Evolutionary conservation across 2,888 invertebrate genomes (phyloP).

Genomic region (Tachina lurida): DNA sequence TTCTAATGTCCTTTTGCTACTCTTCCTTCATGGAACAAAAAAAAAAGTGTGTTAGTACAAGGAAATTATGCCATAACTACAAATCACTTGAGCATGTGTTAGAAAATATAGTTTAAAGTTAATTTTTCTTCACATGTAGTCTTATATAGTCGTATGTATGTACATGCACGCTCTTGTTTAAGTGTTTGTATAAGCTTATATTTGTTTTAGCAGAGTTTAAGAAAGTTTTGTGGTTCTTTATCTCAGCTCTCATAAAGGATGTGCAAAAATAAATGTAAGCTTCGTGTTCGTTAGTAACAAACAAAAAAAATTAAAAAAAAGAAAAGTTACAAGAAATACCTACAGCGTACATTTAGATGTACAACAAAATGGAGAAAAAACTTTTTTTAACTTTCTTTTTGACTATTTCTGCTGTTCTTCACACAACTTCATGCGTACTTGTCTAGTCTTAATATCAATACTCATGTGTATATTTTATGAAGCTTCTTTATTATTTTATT

Average conservation of each 20-base stretch:
- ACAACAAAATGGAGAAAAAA: slow-evolving; percentile 23
- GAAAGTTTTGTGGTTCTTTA: slow-evolving; percentile 69
- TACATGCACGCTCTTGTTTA: slow-evolving; percentile 4
- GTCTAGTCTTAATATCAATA: slow-evolving; percentile 49
- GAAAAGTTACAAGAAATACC: slow-evolving; percentile 37
- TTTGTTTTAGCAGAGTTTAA: slow-evolving; percentile 60
- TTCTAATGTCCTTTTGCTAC: background rate
- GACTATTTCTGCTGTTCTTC: slow-evolving; percentile 6
- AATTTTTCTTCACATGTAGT: slow-evolving; percentile 44
- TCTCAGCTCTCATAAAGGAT: slow-evolving; percentile 67
- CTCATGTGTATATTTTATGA: slow-evolving; percentile 29
- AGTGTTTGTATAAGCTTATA: slow-evolving; percentile 37
- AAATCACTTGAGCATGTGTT: slow-evolving; percentile 71
- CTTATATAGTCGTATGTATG: background rate
- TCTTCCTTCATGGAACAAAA: no score
- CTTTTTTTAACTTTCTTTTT: slow-evolving; percentile 17
- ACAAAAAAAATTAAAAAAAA: slow-evolving; percentile 3
- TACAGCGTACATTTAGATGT: slow-evolving; percentile 56
- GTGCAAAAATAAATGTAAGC: slow-evolving; percentile 64
- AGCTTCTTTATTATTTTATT: slow-evolving; percentile 10
- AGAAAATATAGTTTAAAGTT: slow-evolving; percentile 66
- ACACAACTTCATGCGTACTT: slow-evolving; percentile 27
- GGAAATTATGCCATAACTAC: slow-evolving; percentile 55
- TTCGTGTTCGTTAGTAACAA: slow-evolving; percentile 63
- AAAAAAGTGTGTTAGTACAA: background rate